Base-by-base conservation (phyloP, 2,888 invertebrate genomes). In the Arge pagana region DNA sequence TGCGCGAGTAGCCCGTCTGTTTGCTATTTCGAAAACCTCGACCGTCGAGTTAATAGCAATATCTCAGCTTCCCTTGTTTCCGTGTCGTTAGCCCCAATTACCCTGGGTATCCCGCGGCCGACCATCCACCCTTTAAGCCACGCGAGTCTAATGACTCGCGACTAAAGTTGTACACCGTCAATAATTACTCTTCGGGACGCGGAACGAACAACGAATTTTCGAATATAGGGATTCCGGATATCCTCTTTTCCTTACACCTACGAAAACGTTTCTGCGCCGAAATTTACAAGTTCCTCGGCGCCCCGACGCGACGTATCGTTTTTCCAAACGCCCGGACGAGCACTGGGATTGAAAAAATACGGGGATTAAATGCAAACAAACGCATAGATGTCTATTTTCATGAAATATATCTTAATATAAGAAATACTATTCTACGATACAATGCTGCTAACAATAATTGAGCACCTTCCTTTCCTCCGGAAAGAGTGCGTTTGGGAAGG, bases 381-480 rank as follows among this genome's bases (percentile, higher is more conserved):
- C 23, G 4, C 40, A 30, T 31, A 40, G n/a, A 10, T 4, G 39
- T 31, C 50, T 41, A 50, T 50, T 40, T 41, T 50, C 31, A 49
- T 37, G 39, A 50, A 50, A 50, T 50, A 50, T 50, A 50, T 50
- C 50, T 50, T 50, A 41, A 50, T 50, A 41, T 41, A 40, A 50
- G 50, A 50, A 50, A 50, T 24, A 6, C 48, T 50, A 50, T 50
- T 50, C 50, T 50, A 50, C 40, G 39, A 40, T 49, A 49, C 49
- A 49, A 50, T 50, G 21, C 33, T 41, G 40, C 50, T 49, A 49
- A 49, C 40, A 41, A 50, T 50, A 50, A 33, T 13, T 13, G 16
- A 15, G 11, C 33, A 4, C 13, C n/a, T n/a, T n/a, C n/a, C n/a
- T n/a, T n/a, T n/a, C n/a, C n/a, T n/a, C n/a, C n/a, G n/a, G n/a